Conservation (phyloP, 35 echinoderm and acorn worm genomes). For the Diadema setosum region DNA sequence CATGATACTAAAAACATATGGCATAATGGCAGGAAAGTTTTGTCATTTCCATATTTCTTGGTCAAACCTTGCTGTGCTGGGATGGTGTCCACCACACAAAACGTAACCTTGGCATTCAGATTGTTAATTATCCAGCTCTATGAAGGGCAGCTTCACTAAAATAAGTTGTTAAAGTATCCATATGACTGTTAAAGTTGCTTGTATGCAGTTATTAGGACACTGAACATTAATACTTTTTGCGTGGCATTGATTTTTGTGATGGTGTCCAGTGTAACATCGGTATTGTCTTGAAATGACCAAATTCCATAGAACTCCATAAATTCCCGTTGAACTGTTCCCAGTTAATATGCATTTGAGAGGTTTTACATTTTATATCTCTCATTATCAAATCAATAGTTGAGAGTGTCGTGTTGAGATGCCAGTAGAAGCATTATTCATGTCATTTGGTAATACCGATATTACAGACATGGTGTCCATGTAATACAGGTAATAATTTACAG, state of each 20-base stretch:
- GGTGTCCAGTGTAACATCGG: no score
- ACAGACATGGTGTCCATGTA: background rate
- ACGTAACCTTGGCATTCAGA: background rate
- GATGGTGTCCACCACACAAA: background rate
- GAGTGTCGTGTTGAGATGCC: background rate
- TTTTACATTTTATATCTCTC: background rate
- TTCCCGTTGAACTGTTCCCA: background rate
- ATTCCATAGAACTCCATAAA: background rate
- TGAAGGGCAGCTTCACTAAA: background rate
- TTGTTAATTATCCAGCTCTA: background rate
- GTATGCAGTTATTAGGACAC: background rate
- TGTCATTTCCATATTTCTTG: background rate
- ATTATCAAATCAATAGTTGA: background rate
- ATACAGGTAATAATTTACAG: background rate
- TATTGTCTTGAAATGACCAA: background rate
- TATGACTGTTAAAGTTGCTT: background rate
- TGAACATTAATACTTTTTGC: background rate
- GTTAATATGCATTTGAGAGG: background rate
- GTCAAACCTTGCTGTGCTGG: background rate
- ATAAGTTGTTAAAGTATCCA: background rate
- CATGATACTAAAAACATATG: no score
- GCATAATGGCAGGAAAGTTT: background rate
- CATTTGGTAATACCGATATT: background rate
- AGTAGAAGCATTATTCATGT: background rate
- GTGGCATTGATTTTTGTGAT: background rate